Evolutionary conservation across 1,140 invertebrate species (phyloP).

Genomic region (Sitobion miscanthi): DNA sequence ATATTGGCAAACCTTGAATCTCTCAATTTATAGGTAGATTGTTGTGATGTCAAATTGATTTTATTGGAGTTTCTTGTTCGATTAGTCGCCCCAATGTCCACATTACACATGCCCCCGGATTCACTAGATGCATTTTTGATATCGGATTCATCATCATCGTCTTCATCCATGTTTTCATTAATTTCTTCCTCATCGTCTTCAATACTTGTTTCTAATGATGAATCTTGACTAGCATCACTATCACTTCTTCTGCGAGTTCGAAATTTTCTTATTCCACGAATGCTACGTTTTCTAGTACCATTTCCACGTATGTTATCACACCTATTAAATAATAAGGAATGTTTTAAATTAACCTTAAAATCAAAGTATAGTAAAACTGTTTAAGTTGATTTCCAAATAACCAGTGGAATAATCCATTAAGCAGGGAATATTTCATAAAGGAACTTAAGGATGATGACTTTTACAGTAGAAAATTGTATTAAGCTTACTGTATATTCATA

Average conservation of each 20-base stretch:
- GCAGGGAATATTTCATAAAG: neutral
- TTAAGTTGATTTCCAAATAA: neutral
- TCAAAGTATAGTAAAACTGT: neutral
- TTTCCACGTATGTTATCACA: slow-evolving; percentile 52
- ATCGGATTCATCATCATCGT: slow-evolving; percentile 49
- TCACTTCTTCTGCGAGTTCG: slow-evolving; percentile 52
- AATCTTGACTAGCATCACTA: slow-evolving; percentile 53
- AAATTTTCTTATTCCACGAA: slow-evolving; percentile 52
- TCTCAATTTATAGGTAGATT: slow-evolving; percentile 50
- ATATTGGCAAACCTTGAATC: slow-evolving; percentile 45
- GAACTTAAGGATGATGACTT: neutral
- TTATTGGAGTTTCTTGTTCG: slow-evolving; percentile 41
- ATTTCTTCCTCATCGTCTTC: slow-evolving; percentile 52
- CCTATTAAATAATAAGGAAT: neutral
- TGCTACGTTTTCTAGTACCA: slow-evolving; percentile 43
- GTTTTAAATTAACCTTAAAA: neutral
- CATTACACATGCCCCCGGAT: slow-evolving; percentile 33
- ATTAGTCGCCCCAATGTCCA: slow-evolving; percentile 12
- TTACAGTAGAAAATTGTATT: neutral
- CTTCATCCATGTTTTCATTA: slow-evolving; percentile 48
- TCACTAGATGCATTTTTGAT: slow-evolving; percentile 36
- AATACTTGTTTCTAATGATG: slow-evolving; percentile 53
- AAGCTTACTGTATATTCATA: neutral
- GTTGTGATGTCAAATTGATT: slow-evolving; percentile 17
- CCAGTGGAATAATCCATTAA: neutral